These are phyloP conservation scores for Motacilla tschutschensis DNA, from an alignment of 2,113 vertebrate species.

Conservation along the genomic window DNA sequence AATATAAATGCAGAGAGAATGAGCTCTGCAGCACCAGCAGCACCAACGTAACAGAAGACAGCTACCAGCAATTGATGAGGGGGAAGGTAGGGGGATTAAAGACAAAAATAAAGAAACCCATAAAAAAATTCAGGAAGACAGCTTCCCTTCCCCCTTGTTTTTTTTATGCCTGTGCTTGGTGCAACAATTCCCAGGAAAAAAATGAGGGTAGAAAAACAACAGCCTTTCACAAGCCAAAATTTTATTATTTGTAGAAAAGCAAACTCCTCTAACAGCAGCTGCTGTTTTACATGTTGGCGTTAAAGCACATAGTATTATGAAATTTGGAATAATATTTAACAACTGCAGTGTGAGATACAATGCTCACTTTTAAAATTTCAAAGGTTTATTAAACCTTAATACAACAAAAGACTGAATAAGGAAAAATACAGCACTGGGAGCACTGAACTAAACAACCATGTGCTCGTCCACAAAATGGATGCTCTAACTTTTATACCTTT, in stretches of 20 bases:
- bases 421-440: not conserved
- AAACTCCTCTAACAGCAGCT: conserved; percentile 3
- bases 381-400: not conserved
- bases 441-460: not conserved
- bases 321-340: conserved; percentile 26
- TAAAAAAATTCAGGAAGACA: not conserved
- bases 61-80: not conserved
- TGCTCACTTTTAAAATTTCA: not conserved
- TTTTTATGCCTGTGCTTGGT: not conserved
- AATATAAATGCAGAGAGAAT: not conserved
- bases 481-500: not conserved
- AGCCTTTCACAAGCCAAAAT: conserved; percentile 17
- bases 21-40: not conserved
- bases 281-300: conserved; percentile 8
- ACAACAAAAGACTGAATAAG: not conserved
- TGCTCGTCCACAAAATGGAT: not conserved
- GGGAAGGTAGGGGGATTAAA: not conserved
- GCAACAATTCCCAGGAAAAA: conserved; percentile 24
- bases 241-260: conserved; percentile 7
- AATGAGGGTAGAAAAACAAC: not conserved
- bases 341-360: not conserved
- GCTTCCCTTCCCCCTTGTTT: accelerated
- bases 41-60: not conserved
- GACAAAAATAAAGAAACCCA: not conserved
- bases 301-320: not conserved